These are phyloP conservation scores for Gymnothorax reevesii DNA, from an alignment of 2,797 vertebrate species.

Conservation along the genomic window DNA sequence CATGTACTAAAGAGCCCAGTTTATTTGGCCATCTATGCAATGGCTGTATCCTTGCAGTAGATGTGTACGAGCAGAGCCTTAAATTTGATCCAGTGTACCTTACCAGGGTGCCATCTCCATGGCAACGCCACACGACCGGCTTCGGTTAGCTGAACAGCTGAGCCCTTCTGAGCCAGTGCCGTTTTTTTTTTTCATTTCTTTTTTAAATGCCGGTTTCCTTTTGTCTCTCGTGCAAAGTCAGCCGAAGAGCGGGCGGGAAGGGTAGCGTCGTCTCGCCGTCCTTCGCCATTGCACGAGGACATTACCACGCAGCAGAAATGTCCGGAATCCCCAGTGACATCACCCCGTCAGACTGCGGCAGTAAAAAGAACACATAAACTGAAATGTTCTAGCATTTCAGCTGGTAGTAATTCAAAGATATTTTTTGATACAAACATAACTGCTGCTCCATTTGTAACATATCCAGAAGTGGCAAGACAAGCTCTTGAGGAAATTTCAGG, in stretches of 20 bases:
- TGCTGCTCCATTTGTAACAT: not conserved
- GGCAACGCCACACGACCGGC: not conserved
- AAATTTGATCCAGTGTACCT: not conserved
- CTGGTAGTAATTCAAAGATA: not conserved
- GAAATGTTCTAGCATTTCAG: not conserved
- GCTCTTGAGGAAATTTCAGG: not conserved
- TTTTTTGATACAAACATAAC: not conserved
- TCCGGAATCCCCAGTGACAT: not conserved
- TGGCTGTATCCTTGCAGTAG: not conserved
- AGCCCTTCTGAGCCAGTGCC: not conserved
- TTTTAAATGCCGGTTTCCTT: not conserved
- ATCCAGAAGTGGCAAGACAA: not conserved
- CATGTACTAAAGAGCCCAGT: too few relatives aligned
- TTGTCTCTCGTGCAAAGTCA: not conserved
- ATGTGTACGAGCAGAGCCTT: not conserved
- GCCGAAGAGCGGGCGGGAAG: not conserved
- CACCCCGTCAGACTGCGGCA: not conserved
- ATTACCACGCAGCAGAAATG: not conserved
- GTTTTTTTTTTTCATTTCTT: not conserved
- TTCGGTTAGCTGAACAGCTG: not conserved
- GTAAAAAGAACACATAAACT: not conserved
- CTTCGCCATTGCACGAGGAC: not conserved
- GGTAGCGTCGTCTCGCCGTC: not conserved
- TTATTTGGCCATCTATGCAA: too few relatives aligned
- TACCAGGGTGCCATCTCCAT: conserved; percentile 9